Base-by-base conservation (phyloP, 2,113 vertebrate genomes). In the Lontra canadensis region DNA sequence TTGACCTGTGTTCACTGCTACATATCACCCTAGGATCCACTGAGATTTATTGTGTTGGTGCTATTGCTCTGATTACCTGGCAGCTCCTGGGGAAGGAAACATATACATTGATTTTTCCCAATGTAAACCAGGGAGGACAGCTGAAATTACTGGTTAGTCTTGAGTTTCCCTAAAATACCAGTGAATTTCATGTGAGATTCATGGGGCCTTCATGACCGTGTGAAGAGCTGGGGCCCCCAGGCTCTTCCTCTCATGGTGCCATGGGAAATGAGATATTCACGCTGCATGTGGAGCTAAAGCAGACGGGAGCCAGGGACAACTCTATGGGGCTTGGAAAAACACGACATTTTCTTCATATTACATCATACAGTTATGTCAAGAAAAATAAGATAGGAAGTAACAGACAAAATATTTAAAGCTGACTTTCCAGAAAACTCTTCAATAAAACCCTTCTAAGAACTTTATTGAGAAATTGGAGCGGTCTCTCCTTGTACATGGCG, bases 401-500 rank as follows among this genome's bases (percentile, higher is more conserved):
- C 47, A 9, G 52, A 14, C 74, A 14, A 82, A 79, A 57, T 74
- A 61, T 36, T n/a, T 71, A 63, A 74, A 67, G 57, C 1, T 79
- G 29, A 31, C 59, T 88, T 59, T 69, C 65, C 49, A 13, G 49
- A 78, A 89, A 61, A 87, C 31, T 93, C 71, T 20, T 18, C 39
- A 42, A 31, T 55, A 86, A 82, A 39, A 63, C 71, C 34, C 49
- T 25, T 61, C 73, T 1, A 11, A 39, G 36, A 61, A 49, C 42
- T 34, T 36, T 10, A 12, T 4, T 20, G 47, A 83, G 31, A 67
- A 52, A 71, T 1, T 4, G 3, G 20, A 31, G 49, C 14, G 15
- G 42, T 3, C 36, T 42, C 7, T 34, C 36, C 25, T 5, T 36
- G 36, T 34, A 34, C 3, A 0, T 5, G 20, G 34, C 7, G n/a